Conservation (phyloP, 1,140 invertebrate genomes). For the Brachionus rotundiformis region DNA sequence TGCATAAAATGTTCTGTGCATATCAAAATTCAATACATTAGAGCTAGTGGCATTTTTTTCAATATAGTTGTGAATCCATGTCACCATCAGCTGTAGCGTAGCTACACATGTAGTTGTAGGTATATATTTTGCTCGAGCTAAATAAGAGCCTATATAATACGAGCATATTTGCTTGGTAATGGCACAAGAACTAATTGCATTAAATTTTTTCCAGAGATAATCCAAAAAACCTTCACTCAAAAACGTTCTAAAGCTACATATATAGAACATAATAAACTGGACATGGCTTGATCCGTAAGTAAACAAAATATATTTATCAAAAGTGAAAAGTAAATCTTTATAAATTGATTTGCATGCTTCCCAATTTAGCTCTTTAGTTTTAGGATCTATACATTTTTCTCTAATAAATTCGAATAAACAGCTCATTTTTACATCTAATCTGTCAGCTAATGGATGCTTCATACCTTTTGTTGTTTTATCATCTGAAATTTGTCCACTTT, state of each 20-base stretch:
- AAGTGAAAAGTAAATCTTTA: slow-evolving; percentile 68
- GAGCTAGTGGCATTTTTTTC: slow-evolving; percentile 66
- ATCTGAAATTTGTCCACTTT: neutral
- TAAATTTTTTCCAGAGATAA: slow-evolving; percentile 75
- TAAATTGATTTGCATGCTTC: slow-evolving; percentile 63
- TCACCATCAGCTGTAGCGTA: slow-evolving; percentile 70
- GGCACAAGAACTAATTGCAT: slow-evolving; percentile 69
- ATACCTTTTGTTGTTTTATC: slow-evolving; percentile 60
- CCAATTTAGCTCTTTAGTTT: slow-evolving; percentile 59
- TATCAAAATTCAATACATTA: slow-evolving; percentile 66
- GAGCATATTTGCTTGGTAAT: slow-evolving; percentile 73
- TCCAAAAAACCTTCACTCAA: slow-evolving; percentile 72
- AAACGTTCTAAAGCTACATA: slow-evolving; percentile 72
- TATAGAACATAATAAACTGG: slow-evolving; percentile 78
- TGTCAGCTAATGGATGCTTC: slow-evolving; percentile 67
- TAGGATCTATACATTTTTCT: slow-evolving; percentile 60
- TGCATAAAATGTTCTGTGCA: slow-evolving; percentile 82
- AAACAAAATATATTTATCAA: slow-evolving; percentile 74
- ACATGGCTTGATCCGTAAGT: slow-evolving; percentile 75
- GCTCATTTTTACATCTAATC: slow-evolving; percentile 71
- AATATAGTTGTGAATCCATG: slow-evolving; percentile 77
- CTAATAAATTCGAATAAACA: slow-evolving; percentile 69
- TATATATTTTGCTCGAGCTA: slow-evolving; percentile 73
- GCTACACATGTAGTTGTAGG: slow-evolving; percentile 70
- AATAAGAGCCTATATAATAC: slow-evolving; percentile 75